These are phyloP conservation scores for Rhadina sibilatrix DNA, from an alignment of 2,113 vertebrate species.

Conservation along the genomic window DNA sequence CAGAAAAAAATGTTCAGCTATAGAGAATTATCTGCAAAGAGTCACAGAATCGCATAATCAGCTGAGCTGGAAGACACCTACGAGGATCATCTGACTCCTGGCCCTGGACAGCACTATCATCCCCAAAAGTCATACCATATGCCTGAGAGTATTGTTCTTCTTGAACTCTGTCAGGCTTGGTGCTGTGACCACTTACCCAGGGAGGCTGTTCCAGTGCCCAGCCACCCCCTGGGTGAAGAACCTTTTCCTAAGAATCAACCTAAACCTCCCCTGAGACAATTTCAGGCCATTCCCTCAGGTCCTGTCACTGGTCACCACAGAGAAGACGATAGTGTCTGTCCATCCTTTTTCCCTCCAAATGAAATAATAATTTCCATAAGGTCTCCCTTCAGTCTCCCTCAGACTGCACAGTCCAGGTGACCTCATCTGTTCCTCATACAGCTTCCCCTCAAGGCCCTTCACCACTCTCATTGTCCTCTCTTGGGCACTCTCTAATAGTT, in stretches of 20 bases:
- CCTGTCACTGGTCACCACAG: not conserved
- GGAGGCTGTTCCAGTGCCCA: not conserved
- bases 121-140: not conserved
- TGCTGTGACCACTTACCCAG: not conserved
- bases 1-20: not conserved
- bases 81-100: not conserved
- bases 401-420: not conserved
- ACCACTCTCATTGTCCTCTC: not conserved
- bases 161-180: not conserved
- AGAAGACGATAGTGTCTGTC: not conserved
- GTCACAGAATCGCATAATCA: not conserved
- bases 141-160: not conserved
- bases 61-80: not conserved
- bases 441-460: not conserved
- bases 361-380: not conserved
- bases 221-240: not conserved
- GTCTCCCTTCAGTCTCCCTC: not conserved
- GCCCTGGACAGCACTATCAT: not conserved
- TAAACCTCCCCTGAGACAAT: not conserved
- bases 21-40: not conserved
- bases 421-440: accelerated
- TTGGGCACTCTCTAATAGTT: not conserved
- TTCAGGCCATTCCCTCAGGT: not conserved
- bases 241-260: not conserved
- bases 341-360: not conserved